Evolutionary conservation across 2,888 invertebrate species (phyloP).

Genomic region (Mesorhabditis spiculigera): DNA sequence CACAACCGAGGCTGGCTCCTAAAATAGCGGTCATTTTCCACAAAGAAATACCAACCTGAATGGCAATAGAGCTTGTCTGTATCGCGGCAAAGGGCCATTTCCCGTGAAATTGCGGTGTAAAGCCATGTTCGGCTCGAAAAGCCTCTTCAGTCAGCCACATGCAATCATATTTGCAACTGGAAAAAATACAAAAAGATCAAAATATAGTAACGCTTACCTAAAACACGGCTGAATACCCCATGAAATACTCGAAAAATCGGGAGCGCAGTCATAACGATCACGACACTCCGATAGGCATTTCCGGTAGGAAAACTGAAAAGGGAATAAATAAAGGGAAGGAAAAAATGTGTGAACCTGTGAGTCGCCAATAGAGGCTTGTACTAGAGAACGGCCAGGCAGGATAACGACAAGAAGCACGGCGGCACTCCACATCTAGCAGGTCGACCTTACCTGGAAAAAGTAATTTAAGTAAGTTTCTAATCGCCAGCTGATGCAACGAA

Average conservation of each 20-base stretch:
- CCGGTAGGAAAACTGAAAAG: neutral
- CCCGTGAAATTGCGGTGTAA: slow-evolving; percentile 46
- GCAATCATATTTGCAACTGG: slow-evolving; percentile 45
- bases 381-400: too few species aligned
- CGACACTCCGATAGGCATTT: slow-evolving; percentile 7
- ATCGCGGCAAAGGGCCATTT: slow-evolving; percentile 51
- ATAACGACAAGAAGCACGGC: too few species aligned
- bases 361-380: too few species aligned
- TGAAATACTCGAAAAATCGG: neutral
- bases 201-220: neutral
- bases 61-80: slow-evolving; percentile 18
- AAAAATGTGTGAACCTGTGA: too few species aligned
- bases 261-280: neutral
- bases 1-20: slow-evolving; percentile 48
- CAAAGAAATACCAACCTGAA: slow-evolving; percentile 9
- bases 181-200: neutral
- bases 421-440: too few species aligned
- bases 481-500: too few species aligned
- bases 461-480: too few species aligned
- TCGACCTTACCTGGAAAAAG: too few species aligned
- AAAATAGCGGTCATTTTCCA: slow-evolving; percentile 7
- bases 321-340: too few species aligned
- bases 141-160: slow-evolving; percentile 42
- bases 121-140: slow-evolving; percentile 25
- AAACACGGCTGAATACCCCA: neutral